Conservation (phyloP, 1,140 invertebrate species). For the Drosophila bipectinata region DNA sequence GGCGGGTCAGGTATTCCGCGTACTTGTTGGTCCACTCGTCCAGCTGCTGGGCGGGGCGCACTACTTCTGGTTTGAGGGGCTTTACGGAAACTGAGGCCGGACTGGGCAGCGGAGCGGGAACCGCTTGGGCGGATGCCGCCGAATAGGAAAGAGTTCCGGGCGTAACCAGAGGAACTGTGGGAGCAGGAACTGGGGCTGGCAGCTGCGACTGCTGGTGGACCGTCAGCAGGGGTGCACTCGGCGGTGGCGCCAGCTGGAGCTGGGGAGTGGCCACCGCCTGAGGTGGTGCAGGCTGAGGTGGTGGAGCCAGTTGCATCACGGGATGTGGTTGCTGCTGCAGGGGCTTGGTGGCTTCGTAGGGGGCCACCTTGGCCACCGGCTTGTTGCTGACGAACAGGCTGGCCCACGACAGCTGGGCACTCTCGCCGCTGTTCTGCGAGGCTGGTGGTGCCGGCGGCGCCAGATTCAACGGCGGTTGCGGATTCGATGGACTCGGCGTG, state of each 20-base stretch:
- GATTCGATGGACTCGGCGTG: conserved; percentile 13
- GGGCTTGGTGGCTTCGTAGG: conserved; percentile 84
- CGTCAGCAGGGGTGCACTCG: conserved; percentile 25
- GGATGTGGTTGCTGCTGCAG: conserved; percentile 25
- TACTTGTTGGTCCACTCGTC: conserved; percentile 83
- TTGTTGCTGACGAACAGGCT: conserved; percentile 83
- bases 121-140: conserved; percentile 77
- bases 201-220: conserved; percentile 65
- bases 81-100: conserved; percentile 47
- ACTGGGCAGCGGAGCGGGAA: conserved; percentile 41
- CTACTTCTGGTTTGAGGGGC: conserved; percentile 43
- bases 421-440: conserved; percentile 61
- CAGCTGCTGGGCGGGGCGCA: conserved; percentile 53
- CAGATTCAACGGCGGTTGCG: conserved; percentile 58
- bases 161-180: conserved; percentile 65
- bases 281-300: conserved; percentile 19
- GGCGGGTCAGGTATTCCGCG: conserved; percentile 89
- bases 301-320: conserved; percentile 36
- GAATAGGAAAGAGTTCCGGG: conserved; percentile 82
- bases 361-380: conserved; percentile 86
- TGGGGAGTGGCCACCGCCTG: conserved; percentile 6
- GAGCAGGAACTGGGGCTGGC: conserved; percentile 65
- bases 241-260: conserved; percentile 21
- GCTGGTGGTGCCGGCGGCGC: conserved; percentile 65
- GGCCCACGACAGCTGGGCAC: conserved; percentile 66